phyloP scores from a whole-genome alignment of 2,888 invertebrate species.

The Conops quadrifasciatus region DNA sequence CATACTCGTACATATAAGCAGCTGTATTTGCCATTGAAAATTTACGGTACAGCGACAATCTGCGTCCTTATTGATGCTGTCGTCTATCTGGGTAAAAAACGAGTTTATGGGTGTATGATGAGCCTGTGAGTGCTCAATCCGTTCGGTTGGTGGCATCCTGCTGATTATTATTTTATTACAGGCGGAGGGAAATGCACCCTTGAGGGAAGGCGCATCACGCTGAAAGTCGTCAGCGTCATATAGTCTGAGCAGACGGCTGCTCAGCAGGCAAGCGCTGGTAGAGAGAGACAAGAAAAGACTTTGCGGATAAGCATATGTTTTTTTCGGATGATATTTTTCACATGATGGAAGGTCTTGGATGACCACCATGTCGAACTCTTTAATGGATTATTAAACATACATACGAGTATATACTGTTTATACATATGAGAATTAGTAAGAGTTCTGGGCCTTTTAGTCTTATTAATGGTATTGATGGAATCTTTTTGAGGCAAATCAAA shows the following conservation, averaged over 20 bases:
- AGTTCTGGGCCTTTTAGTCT: too few species aligned
- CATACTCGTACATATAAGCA: background rate
- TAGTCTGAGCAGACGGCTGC: conserved; percentile 6
- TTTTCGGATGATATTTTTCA: background rate
- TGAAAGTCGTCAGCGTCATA: conserved; percentile 22
- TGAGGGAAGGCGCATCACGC: too few species aligned
- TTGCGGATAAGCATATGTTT: background rate
- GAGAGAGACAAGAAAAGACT: background rate
- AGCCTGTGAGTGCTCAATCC: conserved; percentile 5
- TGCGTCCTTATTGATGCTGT: too few species aligned
- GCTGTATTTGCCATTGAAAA: background rate
- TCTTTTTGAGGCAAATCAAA: too few species aligned
- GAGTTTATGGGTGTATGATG: too few species aligned
- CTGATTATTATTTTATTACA: conserved; percentile 48
- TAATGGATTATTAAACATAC: too few species aligned
- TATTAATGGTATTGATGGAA: too few species aligned
- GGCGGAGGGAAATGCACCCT: too few species aligned
- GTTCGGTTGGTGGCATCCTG: conserved; percentile 30
- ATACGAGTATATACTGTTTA: too few species aligned
- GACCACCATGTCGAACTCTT: background rate
- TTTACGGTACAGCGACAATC: background rate
- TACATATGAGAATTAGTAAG: too few species aligned
- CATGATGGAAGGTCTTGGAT: background rate
- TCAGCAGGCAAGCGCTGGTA: background rate
- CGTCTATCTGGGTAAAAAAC: too few species aligned